Evolutionary conservation across 1,140 invertebrate species (phyloP).

Genomic region (Drusus annulatus): DNA sequence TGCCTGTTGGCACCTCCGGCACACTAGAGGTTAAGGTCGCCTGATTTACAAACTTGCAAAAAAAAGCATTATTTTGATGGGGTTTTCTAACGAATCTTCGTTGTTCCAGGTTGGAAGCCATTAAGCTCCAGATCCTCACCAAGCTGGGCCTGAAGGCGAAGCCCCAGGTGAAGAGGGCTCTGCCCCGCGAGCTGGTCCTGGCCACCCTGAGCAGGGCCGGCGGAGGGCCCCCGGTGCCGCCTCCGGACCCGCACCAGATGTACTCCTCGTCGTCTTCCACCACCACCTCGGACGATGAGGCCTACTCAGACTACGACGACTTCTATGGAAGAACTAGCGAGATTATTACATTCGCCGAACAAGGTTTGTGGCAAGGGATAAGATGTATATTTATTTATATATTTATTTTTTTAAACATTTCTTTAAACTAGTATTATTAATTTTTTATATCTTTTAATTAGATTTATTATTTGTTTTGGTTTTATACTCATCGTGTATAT

Average conservation of each 20-base stretch:
- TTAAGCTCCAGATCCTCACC: constrained; percentile 86
- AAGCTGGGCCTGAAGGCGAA: constrained; percentile 82
- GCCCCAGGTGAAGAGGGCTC: constrained; percentile 72
- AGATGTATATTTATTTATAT: too few species aligned
- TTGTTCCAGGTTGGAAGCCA: constrained; percentile 77
- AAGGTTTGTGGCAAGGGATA: constrained; percentile 72
- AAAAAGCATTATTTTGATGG: too few species aligned
- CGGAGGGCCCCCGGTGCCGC: not conserved
- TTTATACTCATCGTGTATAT: too few species aligned
- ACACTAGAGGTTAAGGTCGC: too few species aligned
- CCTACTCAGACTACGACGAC: constrained; percentile 74
- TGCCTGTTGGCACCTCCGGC: too few species aligned
- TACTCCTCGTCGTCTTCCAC: constrained; percentile 5
- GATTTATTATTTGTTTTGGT: too few species aligned
- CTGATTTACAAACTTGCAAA: too few species aligned
- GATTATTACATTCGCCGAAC: constrained; percentile 84
- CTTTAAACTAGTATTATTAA: too few species aligned
- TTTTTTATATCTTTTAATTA: too few species aligned
- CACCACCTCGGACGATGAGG: constrained; percentile 37
- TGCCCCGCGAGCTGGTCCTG: constrained; percentile 59
- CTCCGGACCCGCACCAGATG: constrained; percentile 8
- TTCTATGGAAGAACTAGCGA: constrained; percentile 83
- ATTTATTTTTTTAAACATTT: too few species aligned
- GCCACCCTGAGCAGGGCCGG: constrained; percentile 51
- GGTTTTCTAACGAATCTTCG: too few species aligned